phyloP scores from a whole-genome alignment of 2,888 invertebrate species.

The Eupithecia vulgata region DNA sequence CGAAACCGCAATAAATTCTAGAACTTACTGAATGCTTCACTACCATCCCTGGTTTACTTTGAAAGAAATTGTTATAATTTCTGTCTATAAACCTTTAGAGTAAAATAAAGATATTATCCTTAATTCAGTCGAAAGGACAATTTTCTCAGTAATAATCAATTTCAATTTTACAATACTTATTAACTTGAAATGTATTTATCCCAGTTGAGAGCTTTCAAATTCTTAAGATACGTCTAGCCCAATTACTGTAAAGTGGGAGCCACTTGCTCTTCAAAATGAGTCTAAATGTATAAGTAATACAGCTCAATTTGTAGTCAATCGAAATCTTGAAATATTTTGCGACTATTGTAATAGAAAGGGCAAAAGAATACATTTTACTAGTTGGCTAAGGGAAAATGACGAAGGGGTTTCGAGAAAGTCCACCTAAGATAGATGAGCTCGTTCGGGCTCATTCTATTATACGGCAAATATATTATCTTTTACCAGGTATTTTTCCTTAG shows the following conservation, averaged over 20 bases:
- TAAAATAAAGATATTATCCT: neutral
- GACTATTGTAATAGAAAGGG: neutral
- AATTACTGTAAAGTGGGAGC: neutral
- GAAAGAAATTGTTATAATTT: neutral
- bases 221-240: neutral
- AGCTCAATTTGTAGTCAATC: neutral
- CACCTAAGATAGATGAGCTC: slow-evolving; percentile 1
- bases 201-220: neutral
- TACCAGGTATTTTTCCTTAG: neutral
- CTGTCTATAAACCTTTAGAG: neutral
- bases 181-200: neutral
- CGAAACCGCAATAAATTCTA: neutral
- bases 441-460: neutral
- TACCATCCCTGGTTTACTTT: neutral
- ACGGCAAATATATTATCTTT: neutral
- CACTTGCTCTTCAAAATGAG: neutral
- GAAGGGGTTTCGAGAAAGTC: slow-evolving; percentile 4
- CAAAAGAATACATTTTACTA: neutral
- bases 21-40: neutral
- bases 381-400: neutral
- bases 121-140: neutral
- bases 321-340: neutral
- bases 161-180: neutral
- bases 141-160: neutral
- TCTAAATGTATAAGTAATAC: neutral